Evolutionary conservation across 1,140 invertebrate genomes (phyloP).

Genomic region (Cotesia chilonis): DNA sequence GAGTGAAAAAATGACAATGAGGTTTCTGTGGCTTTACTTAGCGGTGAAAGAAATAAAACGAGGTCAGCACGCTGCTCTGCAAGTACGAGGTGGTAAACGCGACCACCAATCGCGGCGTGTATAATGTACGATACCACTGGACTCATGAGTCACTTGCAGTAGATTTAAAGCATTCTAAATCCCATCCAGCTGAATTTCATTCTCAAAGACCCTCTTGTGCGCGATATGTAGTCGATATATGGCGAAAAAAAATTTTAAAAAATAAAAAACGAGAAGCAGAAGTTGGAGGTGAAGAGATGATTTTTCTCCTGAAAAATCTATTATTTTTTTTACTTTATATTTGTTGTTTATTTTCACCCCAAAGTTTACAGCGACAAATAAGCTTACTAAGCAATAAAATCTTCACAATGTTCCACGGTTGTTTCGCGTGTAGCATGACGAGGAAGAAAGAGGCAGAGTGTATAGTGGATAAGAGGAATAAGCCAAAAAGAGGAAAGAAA

Average conservation of each 20-base stretch:
- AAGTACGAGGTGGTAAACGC: not conserved
- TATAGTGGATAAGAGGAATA: too few relatives aligned
- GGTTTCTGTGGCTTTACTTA: too few relatives aligned
- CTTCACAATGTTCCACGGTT: slow-evolving; percentile 8
- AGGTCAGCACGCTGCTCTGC: not conserved
- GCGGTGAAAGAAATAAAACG: too few relatives aligned
- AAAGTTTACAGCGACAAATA: slow-evolving; percentile 3
- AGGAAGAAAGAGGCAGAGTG: not conserved
- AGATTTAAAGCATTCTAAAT: slow-evolving; percentile 7
- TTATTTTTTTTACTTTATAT: not conserved
- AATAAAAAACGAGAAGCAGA: too few relatives aligned
- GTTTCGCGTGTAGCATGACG: slow-evolving; percentile 1
- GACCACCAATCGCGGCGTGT: not conserved
- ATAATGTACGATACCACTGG: not conserved
- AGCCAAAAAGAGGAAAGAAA: not conserved
- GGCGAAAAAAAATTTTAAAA: too few relatives aligned
- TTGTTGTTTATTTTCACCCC: not conserved
- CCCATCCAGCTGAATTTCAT: not conserved
- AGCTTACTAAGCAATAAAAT: slow-evolving; percentile 17
- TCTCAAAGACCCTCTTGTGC: slow-evolving; percentile 3
- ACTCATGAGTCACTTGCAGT: slow-evolving; percentile 12
- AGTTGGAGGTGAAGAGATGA: too few relatives aligned
- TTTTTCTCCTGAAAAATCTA: too few relatives aligned
- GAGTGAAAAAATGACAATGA: too few relatives aligned
- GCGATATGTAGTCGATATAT: not conserved